Evolutionary conservation across 2,888 invertebrate genomes (phyloP), one percentile per base, ranked within the genome.

Genomic region (Pachymerium ferrugineum): DNA sequence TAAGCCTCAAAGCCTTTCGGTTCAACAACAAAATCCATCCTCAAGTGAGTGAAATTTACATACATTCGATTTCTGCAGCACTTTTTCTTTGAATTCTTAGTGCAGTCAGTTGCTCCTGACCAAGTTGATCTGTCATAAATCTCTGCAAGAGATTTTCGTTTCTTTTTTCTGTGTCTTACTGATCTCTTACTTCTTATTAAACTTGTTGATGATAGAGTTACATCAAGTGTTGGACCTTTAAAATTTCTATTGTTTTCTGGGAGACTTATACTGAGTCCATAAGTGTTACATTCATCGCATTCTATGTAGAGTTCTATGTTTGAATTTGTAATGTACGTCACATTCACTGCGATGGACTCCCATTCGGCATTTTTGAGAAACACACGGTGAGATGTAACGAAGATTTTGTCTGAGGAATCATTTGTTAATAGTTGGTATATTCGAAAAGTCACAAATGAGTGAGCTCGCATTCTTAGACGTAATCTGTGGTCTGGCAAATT

Each of bases 1-100:
- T 89, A 89, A 0, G 89, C 89, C 80, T 90, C 89, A 80, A 89
- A 89, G 16, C 83, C 84, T 80, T 87, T 87, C n/a, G 90, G 90
- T 76, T 88, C 87, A 69, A 89, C 83, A 70, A 90, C 88, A 78
- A 87, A 88, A 76, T 87, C 87, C 79, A 87, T 87, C 76, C 87
- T 85, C 30, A 90, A 83, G 74, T 89, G 87, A 77, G 86, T 87
- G 79, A 90, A 89, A 62, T 85, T 85, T 0, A 90, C 89, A 70
- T 85, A 85, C 86, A 90, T 86, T 71, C 86, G 84, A 79, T 89
- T 88, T 14, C 89, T 84, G 79, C 90, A 90, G 79, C 90, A 90
- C 42, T 75, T 73, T 31, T 71, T 70, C 30, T 77, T 83, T 83
- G 30, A 74, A 35, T 28, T 74, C 72, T 85, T 84, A 33, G 83